Conservation (phyloP, 2,797 vertebrate genomes). For the Sitta carolinensis region DNA sequence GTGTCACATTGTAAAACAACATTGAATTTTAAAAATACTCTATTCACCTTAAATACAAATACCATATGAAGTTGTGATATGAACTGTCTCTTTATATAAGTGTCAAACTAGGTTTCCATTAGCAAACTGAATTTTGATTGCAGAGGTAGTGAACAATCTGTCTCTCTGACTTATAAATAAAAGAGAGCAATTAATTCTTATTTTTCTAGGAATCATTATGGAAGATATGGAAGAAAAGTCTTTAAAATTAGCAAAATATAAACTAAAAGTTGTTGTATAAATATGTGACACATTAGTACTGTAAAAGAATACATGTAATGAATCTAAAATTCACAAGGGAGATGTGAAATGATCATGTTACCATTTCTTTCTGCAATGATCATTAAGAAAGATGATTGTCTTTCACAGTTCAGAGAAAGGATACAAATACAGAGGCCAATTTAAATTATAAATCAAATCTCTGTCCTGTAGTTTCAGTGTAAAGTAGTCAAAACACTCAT, state of each 20-base stretch:
- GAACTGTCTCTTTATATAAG: not conserved
- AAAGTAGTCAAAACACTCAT: constrained; percentile 56
- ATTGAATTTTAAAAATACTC: not conserved
- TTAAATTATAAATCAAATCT: constrained; percentile 63
- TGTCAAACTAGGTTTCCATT: not conserved
- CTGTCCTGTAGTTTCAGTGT: constrained; percentile 14
- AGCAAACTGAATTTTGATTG: not conserved
- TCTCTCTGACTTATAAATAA: constrained; percentile 6
- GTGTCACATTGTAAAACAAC: not conserved
- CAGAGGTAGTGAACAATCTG: not conserved
- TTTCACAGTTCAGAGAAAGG: constrained; percentile 54
- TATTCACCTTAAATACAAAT: not conserved
- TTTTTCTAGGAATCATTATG: constrained; percentile 1
- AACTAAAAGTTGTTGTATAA: constrained; percentile 30
- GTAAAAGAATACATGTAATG: not conserved
- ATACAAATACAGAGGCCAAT: constrained; percentile 50
- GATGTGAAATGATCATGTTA: constrained; percentile 3
- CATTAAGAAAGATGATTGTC: constrained; percentile 45
- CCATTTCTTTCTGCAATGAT: constrained; percentile 19
- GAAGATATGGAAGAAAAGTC: not conserved
- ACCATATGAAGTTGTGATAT: not conserved
- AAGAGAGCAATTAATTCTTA: not conserved
- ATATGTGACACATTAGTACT: constrained; percentile 25
- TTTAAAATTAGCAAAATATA: constrained; percentile 38
- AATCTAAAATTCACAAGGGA: constrained; percentile 13